Evolutionary conservation across 2,797 vertebrate species (phyloP).

Genomic region (Macropus fuliginosus): DNA sequence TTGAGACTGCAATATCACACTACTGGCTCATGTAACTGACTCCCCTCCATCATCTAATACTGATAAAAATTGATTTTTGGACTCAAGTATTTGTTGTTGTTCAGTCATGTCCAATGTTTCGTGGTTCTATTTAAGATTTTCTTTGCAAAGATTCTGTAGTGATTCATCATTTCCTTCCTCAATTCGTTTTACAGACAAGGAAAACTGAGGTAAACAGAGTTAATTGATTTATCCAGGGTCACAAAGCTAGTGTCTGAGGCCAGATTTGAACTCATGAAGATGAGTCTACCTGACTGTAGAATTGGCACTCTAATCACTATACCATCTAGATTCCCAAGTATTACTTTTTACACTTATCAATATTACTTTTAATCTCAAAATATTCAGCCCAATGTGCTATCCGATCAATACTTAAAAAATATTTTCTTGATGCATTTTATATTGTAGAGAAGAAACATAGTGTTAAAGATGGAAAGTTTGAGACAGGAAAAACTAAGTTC

Average conservation of each 20-base stretch:
- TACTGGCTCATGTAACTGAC: not conserved
- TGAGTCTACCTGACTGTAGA: not conserved
- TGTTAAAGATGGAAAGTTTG: not conserved
- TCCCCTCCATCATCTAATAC: not conserved
- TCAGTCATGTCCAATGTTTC: not conserved
- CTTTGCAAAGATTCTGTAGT: not conserved
- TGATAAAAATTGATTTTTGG: not conserved
- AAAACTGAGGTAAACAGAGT: not conserved
- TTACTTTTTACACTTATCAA: not conserved
- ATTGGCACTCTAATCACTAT: not conserved
- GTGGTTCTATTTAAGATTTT: not conserved
- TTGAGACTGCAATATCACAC: not conserved
- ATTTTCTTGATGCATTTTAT: not conserved
- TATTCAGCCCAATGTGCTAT: not conserved
- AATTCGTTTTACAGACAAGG: not conserved
- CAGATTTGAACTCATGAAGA: not conserved
- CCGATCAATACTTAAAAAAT: not conserved
- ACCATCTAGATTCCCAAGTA: not conserved
- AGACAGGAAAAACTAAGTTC: not conserved
- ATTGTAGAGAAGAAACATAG: not conserved
- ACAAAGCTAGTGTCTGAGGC: not conserved
- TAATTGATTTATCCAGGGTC: not conserved
- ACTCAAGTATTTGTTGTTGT: not conserved
- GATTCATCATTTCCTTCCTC: not conserved
- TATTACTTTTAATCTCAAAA: not conserved